These are phyloP conservation scores for Recurvirostra avosetta DNA, from an alignment of 2,113 vertebrate species.

Conservation along the genomic window DNA sequence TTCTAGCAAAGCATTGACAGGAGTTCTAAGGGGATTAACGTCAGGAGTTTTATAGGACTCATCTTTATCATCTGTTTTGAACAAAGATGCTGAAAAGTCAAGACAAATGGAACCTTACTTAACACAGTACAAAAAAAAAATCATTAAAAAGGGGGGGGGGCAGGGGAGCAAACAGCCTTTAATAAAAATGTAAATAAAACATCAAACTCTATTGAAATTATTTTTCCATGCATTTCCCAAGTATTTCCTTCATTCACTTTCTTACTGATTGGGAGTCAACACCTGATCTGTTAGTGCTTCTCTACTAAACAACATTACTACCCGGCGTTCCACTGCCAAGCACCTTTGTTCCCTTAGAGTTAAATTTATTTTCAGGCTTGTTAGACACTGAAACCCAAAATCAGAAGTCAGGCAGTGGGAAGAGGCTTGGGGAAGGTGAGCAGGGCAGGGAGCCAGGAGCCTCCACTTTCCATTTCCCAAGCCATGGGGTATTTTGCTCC, in stretches of 20 bases:
- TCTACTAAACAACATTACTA: neutral
- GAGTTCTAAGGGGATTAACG: neutral
- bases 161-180: neutral
- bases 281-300: neutral
- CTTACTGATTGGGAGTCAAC: neutral
- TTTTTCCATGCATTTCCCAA: neutral
- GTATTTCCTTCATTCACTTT: neutral
- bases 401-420: neutral
- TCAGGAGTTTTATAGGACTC: neutral
- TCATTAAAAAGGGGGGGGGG: rapidly evolving
- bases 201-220: neutral
- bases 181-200: neutral
- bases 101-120: neutral
- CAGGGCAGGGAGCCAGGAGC: neutral
- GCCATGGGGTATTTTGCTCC: neutral
- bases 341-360: neutral
- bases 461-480: neutral
- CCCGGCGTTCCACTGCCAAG: neutral
- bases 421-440: neutral
- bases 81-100: neutral
- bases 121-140: neutral
- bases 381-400: neutral
- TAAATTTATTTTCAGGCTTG: neutral
- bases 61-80: neutral
- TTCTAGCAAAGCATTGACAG: neutral